These are phyloP conservation scores for Loriculus beryllinus DNA, from an alignment of 2,797 vertebrate species.

Conservation along the genomic window DNA sequence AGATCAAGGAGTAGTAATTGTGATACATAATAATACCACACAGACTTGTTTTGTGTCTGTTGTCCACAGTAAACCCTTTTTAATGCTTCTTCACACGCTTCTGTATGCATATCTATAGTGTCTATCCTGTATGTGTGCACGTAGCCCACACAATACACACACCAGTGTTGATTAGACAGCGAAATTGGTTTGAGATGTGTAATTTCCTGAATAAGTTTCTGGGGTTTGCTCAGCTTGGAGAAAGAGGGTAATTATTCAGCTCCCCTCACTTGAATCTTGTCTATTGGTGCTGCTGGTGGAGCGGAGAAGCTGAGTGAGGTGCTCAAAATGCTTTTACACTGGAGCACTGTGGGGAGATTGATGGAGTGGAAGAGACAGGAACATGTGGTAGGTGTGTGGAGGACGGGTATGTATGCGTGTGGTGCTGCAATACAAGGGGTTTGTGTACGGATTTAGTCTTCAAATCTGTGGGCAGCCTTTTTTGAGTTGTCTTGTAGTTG, in stretches of 20 bases:
- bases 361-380: neutral
- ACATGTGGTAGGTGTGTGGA: neutral
- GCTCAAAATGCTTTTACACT: neutral
- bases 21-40: neutral
- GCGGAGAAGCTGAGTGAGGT: neutral
- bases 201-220: neutral
- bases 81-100: neutral
- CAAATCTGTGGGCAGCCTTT: neutral
- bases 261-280: neutral
- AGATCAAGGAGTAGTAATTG: neutral
- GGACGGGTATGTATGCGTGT: neutral
- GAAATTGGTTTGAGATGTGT: neutral
- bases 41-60: neutral
- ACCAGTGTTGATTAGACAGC: neutral
- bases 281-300: neutral
- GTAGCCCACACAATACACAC: accelerated
- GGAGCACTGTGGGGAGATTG: neutral
- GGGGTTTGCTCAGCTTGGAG: neutral
- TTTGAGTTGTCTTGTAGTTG: neutral
- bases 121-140: neutral
- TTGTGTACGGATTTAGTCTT: neutral
- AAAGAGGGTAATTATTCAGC: neutral
- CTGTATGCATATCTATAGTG: neutral
- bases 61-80: neutral
- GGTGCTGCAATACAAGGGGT: accelerated